Base-by-base conservation (phyloP, 1,140 invertebrate species). In the Caenorhabditis tropicalis region DNA sequence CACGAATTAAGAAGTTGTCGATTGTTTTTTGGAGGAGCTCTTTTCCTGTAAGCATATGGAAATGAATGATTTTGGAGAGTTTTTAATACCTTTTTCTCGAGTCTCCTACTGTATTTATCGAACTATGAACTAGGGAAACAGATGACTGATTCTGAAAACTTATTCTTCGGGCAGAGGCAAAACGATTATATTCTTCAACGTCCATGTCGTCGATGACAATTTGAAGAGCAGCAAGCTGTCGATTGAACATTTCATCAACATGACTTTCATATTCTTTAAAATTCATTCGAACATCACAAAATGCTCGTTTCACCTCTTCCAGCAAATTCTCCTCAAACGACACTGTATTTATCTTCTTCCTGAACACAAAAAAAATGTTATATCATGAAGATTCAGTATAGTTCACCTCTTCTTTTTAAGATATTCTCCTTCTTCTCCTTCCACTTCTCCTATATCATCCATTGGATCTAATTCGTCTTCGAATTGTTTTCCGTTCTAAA, bases 391-490 rank as follows among this genome's bases (percentile, higher is more conserved):
- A 43, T 43, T 12, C 5, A 12, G 39, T 43, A 43, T 43, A 12
- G 12, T 43, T n/a, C n/a, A 58, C 53, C 36, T 74, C n/a, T 74
- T 74, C 19, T 74, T 74, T 21, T 74, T 74, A 9, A 74, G n/a
- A 43, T 43, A 46, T 43, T 74, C 65, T 74, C 65, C 65, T 24
- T 74, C 65, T 43, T 39, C 36, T 24, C 65, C 65, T 10, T 36
- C 65, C 10, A 74, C 36, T 74, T 74, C 65, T 21, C 65, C 65
- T 10, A 74, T n/a, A 12, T 74, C 65, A 74, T 74, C 65, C 21
- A 74, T 74, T 24, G 65, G 65, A 27, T 74, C 65, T 24, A 74
- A n/a, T 24, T 31, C 65, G 5, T 74, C 65, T 74, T 74, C 65
- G 2, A 74, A 16, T 12, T 36, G n/a, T 29, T 58, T 29, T 19